phyloP scores from a whole-genome alignment of 2,113 vertebrate genomes.

The Nipponia nippon region DNA sequence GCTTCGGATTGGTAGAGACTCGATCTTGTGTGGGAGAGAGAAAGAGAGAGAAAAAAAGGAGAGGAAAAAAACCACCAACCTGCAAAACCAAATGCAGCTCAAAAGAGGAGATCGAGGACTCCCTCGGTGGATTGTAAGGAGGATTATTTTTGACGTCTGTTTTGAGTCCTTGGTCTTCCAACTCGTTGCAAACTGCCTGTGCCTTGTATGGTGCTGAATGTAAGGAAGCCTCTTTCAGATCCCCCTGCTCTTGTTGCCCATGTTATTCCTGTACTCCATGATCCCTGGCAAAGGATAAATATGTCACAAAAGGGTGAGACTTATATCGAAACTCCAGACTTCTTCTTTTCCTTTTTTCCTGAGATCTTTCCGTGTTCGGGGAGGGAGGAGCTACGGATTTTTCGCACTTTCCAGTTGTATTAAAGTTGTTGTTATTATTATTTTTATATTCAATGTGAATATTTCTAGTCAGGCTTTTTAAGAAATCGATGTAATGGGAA shows the following conservation, averaged over 20 bases:
- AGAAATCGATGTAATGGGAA: slow-evolving; percentile 5
- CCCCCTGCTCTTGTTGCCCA: not conserved
- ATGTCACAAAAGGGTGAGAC: slow-evolving; percentile 45
- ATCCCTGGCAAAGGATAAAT: slow-evolving; percentile 46
- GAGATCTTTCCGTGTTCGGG: slow-evolving; percentile 46
- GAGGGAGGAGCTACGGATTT: slow-evolving; percentile 54
- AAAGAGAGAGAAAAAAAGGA: not conserved
- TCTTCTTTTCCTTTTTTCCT: slow-evolving; percentile 33
- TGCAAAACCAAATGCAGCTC: not conserved
- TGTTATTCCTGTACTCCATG: slow-evolving; percentile 1
- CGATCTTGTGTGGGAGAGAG: slow-evolving; percentile 1
- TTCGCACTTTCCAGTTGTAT: slow-evolving; percentile 81
- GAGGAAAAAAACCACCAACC: not conserved
- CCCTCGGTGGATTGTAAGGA: slow-evolving; percentile 10
- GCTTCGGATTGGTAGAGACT: slow-evolving; percentile 40
- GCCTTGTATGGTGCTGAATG: slow-evolving; percentile 63
- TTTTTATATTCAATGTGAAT: slow-evolving; percentile 82
- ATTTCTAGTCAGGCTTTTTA: slow-evolving; percentile 52
- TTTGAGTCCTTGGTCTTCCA: slow-evolving; percentile 42
- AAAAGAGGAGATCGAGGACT: slow-evolving; percentile 27
- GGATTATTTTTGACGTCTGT: slow-evolving; percentile 34
- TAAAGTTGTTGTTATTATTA: slow-evolving; percentile 68
- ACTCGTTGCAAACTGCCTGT: not conserved
- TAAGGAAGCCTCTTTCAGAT: slow-evolving; percentile 37
- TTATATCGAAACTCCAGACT: not conserved